phyloP scores from a whole-genome alignment of 2,888 invertebrate genomes.

The Merodon equestris region DNA sequence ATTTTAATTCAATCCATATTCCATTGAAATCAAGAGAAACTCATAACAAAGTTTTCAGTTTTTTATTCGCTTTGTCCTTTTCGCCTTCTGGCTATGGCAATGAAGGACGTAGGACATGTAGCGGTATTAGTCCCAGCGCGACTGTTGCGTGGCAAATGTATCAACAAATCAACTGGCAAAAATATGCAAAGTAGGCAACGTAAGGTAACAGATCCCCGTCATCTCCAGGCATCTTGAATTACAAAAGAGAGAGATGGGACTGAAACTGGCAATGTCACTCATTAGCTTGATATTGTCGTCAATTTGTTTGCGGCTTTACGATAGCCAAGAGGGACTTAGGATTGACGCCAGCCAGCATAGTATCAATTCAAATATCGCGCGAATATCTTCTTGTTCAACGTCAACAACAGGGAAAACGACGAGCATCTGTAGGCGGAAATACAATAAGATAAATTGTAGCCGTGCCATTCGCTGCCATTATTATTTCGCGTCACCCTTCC shows the following conservation, averaged over 20 bases:
- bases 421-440: slow-evolving; percentile 4
- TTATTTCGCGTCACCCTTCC: not conserved
- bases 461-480: slow-evolving; percentile 10
- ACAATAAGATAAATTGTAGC: slow-evolving; percentile 31
- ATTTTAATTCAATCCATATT: slow-evolving; percentile 43
- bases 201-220: slow-evolving; percentile 26
- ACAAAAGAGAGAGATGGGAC: too few species aligned
- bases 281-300: slow-evolving; percentile 56
- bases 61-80: slow-evolving; percentile 6
- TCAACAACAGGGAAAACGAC: too few species aligned
- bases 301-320: slow-evolving; percentile 45
- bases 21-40: slow-evolving; percentile 23
- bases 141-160: too few species aligned
- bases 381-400: too few species aligned
- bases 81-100: not conserved
- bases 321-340: slow-evolving; percentile 11
- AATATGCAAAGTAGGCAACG: slow-evolving; percentile 51
- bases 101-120: not conserved
- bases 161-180: slow-evolving; percentile 45
- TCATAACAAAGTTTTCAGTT: slow-evolving; percentile 20
- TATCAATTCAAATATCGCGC: too few species aligned
- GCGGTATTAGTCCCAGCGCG: slow-evolving; percentile 1
- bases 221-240: not conserved
- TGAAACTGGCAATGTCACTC: slow-evolving; percentile 19
- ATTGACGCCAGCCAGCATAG: not conserved